Evolutionary conservation across 2,797 vertebrate genomes (phyloP), one percentile per base, ranked within the genome.

Genomic region (Simalia tracyae): DNA sequence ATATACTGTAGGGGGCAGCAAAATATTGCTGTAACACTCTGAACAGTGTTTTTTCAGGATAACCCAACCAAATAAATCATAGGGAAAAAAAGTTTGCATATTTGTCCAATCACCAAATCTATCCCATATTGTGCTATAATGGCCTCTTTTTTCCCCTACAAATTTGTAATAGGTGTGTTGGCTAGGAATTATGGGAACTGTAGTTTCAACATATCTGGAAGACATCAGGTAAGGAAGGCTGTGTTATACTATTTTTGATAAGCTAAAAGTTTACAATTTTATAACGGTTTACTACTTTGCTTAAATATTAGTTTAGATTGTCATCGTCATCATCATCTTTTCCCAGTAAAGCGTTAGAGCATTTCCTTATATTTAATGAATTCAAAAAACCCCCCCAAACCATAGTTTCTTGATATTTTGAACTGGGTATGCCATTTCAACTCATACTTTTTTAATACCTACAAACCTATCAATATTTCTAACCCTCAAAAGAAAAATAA

Each of bases 1-100:
- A 81, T 0, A 68, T 42, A 89, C 96, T 95, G 95, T 96, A 97
- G 96, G 89, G 96, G 96, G 96, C 96, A 97, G 96, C 84, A 97
- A 89, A 96, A 94, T 63, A 90, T 92, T 86, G 93, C 2, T 6
- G 36, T 93, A 14, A 60, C 36, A 90, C 90, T 88, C 90, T 0
- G 56, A 1, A 54, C 0, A 0, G 57, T 2, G 63, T 84, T 8
- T 8, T 87, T 91, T 87, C 12, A 50, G 36, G 11, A 91, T 0
- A 92, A 11, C 24, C 60, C 92, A n/a, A 15, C 11, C 36, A 93
- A 59, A 92, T 36, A 57, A 81, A 84, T 31, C 63, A 90, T 28
- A 68, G 5, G 84, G n/a, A 94, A 76, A 66, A 93, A 89, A 1
- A 46, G 90, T 31, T 56, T 68, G 8, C 22, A 76, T 1, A 28